Evolutionary conservation across 2,797 vertebrate species (phyloP).

Genomic region (Synanceia verrucosa): DNA sequence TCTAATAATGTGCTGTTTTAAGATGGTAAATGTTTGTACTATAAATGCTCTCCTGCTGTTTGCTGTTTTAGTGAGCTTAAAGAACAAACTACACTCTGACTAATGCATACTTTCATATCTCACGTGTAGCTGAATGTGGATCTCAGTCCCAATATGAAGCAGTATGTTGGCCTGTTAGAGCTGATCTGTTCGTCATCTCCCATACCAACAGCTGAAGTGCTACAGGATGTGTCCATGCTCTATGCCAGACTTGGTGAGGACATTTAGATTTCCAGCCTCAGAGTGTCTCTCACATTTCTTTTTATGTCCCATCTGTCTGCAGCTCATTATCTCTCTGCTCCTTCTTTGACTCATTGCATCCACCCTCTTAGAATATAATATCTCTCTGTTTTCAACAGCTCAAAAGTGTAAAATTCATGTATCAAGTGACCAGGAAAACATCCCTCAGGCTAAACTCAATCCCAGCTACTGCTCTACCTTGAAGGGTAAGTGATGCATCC

Average conservation of each 20-base stretch:
- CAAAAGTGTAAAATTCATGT: slow-evolving; percentile 69
- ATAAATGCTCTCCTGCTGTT: neutral
- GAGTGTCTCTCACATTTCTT: slow-evolving; percentile 6
- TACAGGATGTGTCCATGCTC: slow-evolving; percentile 83
- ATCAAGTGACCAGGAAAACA: slow-evolving; percentile 68
- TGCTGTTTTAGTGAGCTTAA: neutral
- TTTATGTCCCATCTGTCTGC: slow-evolving; percentile 34
- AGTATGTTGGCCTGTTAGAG: slow-evolving; percentile 83
- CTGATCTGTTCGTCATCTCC: slow-evolving; percentile 73
- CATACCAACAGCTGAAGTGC: slow-evolving; percentile 73
- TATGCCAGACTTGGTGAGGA: slow-evolving; percentile 81
- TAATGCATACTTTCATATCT: neutral
- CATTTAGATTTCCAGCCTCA: neutral
- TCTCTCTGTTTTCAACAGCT: slow-evolving; percentile 64
- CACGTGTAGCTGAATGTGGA: slow-evolving; percentile 71
- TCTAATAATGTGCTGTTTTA: neutral
- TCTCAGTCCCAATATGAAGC: slow-evolving; percentile 76
- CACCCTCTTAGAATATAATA: too few relatives aligned
- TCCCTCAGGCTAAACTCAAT: slow-evolving; percentile 39
- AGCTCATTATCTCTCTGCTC: slow-evolving; percentile 16
- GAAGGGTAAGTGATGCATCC: slow-evolving; percentile 72
- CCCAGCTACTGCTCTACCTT: slow-evolving; percentile 72
- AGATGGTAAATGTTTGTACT: neutral
- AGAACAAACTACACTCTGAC: neutral
- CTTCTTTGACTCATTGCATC: neutral